These are phyloP conservation scores for Sarcophaga peregrina DNA, from an alignment of 1,140 invertebrate genomes.

Conservation along the genomic window DNA sequence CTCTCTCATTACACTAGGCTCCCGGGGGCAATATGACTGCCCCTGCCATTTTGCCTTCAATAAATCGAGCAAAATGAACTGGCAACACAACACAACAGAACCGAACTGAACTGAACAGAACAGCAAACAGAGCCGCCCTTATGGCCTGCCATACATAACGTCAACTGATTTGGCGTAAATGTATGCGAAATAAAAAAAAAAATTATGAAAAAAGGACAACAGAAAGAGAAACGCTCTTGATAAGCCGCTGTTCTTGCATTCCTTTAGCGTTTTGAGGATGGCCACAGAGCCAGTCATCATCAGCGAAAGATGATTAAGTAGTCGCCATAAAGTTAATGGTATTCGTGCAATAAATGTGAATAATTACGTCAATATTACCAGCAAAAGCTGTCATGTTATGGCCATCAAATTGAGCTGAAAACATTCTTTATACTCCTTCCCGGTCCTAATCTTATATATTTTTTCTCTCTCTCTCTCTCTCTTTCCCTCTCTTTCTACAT, in stretches of 20 bases:
- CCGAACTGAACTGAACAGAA: not conserved
- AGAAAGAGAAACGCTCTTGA: not conserved
- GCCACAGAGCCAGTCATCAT: not conserved
- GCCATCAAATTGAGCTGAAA: conserved; percentile 40
- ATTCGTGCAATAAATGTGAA: conserved; percentile 46
- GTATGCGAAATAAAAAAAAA: conserved; percentile 16
- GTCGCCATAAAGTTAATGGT: conserved; percentile 44
- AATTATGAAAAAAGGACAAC: not conserved
- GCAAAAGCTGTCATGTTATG: conserved; percentile 42
- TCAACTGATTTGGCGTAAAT: too few species aligned
- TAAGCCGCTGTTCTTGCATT: not conserved
- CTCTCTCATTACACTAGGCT: conserved; percentile 45
- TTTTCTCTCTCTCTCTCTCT: too few species aligned
- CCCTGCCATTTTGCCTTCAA: not conserved
- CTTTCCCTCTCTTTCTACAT: too few species aligned
- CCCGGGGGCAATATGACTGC: not conserved
- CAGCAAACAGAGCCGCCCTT: not conserved
- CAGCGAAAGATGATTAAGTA: conserved; percentile 42
- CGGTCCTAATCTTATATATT: not conserved
- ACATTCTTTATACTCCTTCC: conserved; percentile 22
- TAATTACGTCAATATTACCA: conserved; percentile 44
- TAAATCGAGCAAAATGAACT: conserved; percentile 21
- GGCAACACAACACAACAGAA: not conserved
- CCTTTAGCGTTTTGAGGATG: not conserved
- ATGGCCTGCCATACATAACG: too few species aligned